phyloP scores from a whole-genome alignment of 2,797 vertebrate genomes.

The Sebastes taczanowskii region DNA sequence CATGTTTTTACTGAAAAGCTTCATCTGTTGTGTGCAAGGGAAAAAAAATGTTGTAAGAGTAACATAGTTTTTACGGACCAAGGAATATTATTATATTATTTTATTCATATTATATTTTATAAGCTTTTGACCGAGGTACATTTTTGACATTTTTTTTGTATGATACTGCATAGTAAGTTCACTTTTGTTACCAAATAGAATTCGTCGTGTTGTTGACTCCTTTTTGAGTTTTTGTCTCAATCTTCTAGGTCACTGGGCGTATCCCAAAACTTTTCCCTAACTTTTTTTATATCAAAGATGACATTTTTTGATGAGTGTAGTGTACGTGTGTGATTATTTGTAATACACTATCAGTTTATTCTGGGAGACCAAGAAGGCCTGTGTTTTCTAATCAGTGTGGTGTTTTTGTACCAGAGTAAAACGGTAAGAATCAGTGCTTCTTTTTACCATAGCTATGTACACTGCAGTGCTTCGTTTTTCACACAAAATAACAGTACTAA shows the following conservation, averaged over 20 bases:
- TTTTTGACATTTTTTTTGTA: constrained; percentile 74
- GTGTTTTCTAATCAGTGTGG: constrained; percentile 20
- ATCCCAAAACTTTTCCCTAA: neutral
- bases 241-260: constrained; percentile 21
- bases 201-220: constrained; percentile 47
- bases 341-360: constrained; percentile 23
- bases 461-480: neutral
- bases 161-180: constrained; percentile 67
- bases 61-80: constrained; percentile 83
- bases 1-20: constrained; percentile 50
- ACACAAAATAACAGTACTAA: neutral
- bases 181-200: constrained; percentile 75
- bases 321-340: neutral
- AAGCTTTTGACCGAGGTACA: constrained; percentile 81
- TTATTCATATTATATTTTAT: constrained; percentile 84
- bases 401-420: constrained; percentile 14
- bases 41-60: constrained; percentile 61
- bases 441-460: neutral
- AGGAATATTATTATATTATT: constrained; percentile 81
- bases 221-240: constrained; percentile 45
- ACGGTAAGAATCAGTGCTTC: neutral
- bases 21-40: constrained; percentile 52
- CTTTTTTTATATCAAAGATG: constrained; percentile 26
- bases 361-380: constrained; percentile 17
- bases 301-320: neutral